Base-by-base conservation (phyloP, 1,140 invertebrate species). In the Pachyrhynchus sulphureomaculatus region DNA sequence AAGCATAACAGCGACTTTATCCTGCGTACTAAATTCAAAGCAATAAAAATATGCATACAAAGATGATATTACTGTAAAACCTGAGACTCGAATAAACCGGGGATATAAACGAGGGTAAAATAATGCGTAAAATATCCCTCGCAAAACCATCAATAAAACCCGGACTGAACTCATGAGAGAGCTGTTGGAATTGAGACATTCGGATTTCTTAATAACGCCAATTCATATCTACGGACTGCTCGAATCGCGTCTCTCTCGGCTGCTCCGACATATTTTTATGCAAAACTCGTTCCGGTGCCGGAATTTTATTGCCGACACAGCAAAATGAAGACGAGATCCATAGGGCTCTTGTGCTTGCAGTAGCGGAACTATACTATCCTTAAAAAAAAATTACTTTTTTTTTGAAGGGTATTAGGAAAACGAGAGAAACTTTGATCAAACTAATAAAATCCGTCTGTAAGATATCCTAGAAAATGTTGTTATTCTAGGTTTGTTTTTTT, bases 181-280 rank as follows among this genome's bases (percentile, higher is more conserved):
- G 59, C 59, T 33, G 51, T 62, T 49, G 52, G 42, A 62, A 56
- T 65, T 62, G 47, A 54, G 58, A 68, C 65, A 71, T 71, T 68
- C 66, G 61, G 68, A 71, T 69, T 68, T 64, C 65, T 68, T 72
- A 71, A 71, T 71, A 71, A 72, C 69, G 56, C 68, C 71, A 72
- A 72, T 72, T 72, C 69, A 71, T 72, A 72, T 70, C 65, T 68
- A 32, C 61, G 65, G 69, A 67, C 67, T 48, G 60, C 49, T 55
- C 48, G 51, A 63, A 66, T 62, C 60, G 36, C 64, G 64, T 62
- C 62, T 71, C 63, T 71, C 63, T 71, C 68, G 62, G 60, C 36
- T 37, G 58, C 42, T 55, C 61, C 62, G 66, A 72, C 72, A 74
- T 74, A 74, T 74, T 74, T 74, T 72, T 72, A 72, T 74, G 69